Evolutionary conservation across 2,888 invertebrate genomes (phyloP), one percentile per base, ranked within the genome.

Genomic region (Leptopilina drosophilae): DNA sequence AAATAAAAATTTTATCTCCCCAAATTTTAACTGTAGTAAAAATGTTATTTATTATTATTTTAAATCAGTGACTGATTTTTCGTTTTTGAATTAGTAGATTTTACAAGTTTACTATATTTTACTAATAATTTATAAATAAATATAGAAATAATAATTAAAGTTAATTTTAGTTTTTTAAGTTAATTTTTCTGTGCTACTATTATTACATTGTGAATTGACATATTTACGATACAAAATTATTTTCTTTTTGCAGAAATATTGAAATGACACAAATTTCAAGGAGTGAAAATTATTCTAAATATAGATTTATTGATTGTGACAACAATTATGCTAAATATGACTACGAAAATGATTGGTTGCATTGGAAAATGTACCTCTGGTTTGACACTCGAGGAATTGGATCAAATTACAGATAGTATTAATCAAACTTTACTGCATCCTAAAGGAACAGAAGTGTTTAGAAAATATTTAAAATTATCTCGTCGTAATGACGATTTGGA

Each of bases 291-390:
- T 1, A n/a, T 53, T 33, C 33, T 26, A 9, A 73, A 56, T 26
- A 15, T n/a, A 56, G 33, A 73, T 56, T 73, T 56, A 73, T 56
- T 56, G 33, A 26, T 33, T 8, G 14, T 69, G 1, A 14, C 12
- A 14, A 64, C 20, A 42, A 67, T 42, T n/a, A 73, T 64, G 69
- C n/a, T 59, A 40, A 42, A 11, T 12, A 69, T 62, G 15, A 14
- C 46, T 5, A 53, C 62, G n/a, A 77, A 76, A 67, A 73, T 80
- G 5, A 76, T 89, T 77, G 88, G 89, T 5, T 90, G 90, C 78
- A 87, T 90, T 67, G 89, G 88, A 80, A 89, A 89, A 78, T 90
- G 90, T 76, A 87, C 87, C 46, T 86, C 85, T 77, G 88, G 88
- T 40, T 80, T 90, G 6, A 87, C 80, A 12, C 12, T 2, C n/a